These are phyloP conservation scores for Drosophila jambulina DNA, from an alignment of 1,140 invertebrate species.

Conservation along the genomic window DNA sequence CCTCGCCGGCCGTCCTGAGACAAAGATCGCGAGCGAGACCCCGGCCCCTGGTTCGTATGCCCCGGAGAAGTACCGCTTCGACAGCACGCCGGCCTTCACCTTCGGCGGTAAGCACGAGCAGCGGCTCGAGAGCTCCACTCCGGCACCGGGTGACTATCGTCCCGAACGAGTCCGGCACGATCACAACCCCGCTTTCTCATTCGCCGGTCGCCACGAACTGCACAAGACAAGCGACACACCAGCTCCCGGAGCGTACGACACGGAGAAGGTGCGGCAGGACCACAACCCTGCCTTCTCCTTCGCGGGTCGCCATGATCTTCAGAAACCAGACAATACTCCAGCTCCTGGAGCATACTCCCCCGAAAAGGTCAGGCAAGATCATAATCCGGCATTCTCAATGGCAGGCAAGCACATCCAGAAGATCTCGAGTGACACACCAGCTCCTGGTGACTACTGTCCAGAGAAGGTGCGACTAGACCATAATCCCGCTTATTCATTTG, in stretches of 20 bases:
- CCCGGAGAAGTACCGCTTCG: constrained; percentile 87
- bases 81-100: constrained; percentile 87
- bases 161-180: constrained; percentile 88
- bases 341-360: constrained; percentile 88
- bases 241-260: constrained; percentile 86
- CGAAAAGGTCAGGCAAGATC: constrained; percentile 87
- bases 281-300: constrained; percentile 86
- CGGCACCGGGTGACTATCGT: constrained; percentile 91
- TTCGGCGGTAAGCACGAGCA: constrained; percentile 86
- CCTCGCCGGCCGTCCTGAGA: constrained; percentile 86
- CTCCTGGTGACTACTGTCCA: constrained; percentile 91
- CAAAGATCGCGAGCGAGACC: constrained; percentile 86
- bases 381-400: constrained; percentile 87
- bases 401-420: constrained; percentile 85
- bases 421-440: constrained; percentile 90
- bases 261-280: constrained; percentile 88
- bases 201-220: constrained; percentile 85
- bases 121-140: constrained; percentile 89
- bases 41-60: constrained; percentile 88
- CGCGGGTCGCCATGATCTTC: constrained; percentile 86
- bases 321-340: constrained; percentile 86
- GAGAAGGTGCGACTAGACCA: constrained; percentile 87
- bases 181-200: constrained; percentile 86
- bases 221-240: constrained; percentile 86
- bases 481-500: constrained; percentile 86